Conservation (phyloP, 2,888 invertebrate genomes). For the Pollenia griseotomentosa region DNA sequence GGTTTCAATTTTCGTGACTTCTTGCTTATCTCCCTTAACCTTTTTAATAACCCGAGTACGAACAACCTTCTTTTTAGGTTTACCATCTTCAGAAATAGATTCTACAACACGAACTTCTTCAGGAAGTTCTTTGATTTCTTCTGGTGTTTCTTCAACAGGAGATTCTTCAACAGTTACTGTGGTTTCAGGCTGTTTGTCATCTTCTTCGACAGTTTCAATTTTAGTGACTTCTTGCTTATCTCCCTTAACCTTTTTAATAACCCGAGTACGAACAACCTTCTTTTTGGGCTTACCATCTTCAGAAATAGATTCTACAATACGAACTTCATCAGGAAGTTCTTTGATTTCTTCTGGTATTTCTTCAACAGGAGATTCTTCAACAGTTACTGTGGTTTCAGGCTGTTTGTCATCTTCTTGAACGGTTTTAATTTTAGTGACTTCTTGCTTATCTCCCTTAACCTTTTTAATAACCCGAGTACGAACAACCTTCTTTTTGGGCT, state of each 20-base stretch:
- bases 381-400: constrained; percentile 13
- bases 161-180: constrained; percentile 3
- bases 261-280: constrained; percentile 29
- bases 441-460: constrained; percentile 12
- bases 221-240: constrained; percentile 64
- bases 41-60: constrained; percentile 13
- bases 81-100: background rate
- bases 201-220: constrained; percentile 66
- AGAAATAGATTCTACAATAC: background rate
- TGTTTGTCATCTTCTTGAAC: constrained; percentile 33
- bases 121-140: background rate
- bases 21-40: constrained; percentile 17
- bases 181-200: constrained; percentile 41
- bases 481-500: background rate
- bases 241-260: constrained; percentile 58
- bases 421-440: constrained; percentile 32
- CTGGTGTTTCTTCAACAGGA: background rate
- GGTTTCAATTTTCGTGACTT: constrained; percentile 31
- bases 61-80: background rate
- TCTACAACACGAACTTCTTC: background rate
- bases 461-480: constrained; percentile 13
- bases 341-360: background rate
- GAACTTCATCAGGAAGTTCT: constrained; percentile 16
- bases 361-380: background rate
- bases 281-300: constrained; percentile 22